These are phyloP conservation scores for Danionella cerebrum DNA, from an alignment of 2,113 vertebrate genomes.

Conservation along the genomic window DNA sequence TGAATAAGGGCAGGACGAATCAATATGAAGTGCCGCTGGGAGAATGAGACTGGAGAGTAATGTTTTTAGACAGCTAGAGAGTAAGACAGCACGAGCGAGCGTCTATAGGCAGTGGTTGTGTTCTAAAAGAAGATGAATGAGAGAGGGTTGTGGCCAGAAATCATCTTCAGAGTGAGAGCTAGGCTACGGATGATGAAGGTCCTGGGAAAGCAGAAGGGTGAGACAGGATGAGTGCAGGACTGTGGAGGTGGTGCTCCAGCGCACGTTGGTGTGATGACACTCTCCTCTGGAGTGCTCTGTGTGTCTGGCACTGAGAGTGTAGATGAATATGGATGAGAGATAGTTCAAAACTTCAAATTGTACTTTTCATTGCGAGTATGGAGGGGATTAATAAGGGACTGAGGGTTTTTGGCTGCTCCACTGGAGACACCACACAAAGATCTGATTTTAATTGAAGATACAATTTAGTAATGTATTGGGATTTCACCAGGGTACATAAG, in stretches of 20 bases:
- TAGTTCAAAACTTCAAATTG: background rate
- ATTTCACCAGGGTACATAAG: too few species aligned
- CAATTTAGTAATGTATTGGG: too few species aligned
- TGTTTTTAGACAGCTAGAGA: background rate
- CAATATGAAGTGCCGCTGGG: too few species aligned
- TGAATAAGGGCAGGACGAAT: background rate
- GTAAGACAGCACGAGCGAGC: background rate
- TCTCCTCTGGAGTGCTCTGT: background rate
- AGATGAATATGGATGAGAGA: background rate
- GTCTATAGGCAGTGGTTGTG: background rate
- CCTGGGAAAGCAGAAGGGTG: background rate
- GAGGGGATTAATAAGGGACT: background rate
- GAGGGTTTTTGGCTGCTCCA: background rate
- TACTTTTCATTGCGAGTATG: background rate
- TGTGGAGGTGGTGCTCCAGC: background rate
- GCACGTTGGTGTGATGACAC: background rate
- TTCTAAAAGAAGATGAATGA: background rate
- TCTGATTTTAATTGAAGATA: too few species aligned
- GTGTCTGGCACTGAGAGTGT: background rate
- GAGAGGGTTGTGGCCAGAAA: background rate
- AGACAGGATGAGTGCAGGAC: background rate
- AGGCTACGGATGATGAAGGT: background rate
- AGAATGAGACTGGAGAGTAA: background rate
- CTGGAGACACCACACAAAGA: background rate
- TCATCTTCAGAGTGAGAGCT: too few species aligned